Evolutionary conservation across 2,888 invertebrate genomes (phyloP), one percentile per base, ranked within the genome.

Genomic region (Pedicia rivosa): DNA sequence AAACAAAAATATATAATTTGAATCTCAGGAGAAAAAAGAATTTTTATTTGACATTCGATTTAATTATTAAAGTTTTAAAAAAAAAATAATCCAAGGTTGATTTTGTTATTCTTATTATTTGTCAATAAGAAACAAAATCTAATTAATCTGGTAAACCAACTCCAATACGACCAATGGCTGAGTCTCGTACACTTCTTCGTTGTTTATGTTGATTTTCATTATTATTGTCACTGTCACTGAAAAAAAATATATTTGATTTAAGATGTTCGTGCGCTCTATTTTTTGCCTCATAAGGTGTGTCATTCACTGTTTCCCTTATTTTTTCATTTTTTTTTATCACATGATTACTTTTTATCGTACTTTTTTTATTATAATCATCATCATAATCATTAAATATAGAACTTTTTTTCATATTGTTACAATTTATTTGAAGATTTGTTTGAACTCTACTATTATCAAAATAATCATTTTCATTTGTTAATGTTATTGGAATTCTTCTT

Each of bases 161-260:
- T 17, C 43, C 42, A n/a, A 44, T 43, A 33, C 44, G 41, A 14
- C 25, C 26, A 22, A 42, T 44, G 24, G 45, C 45, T 29, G 43
- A 44, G 19, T 41, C 43, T 10, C 45, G 40, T 16, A 44, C 42
- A 20, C 40, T 42, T 19, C 42, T 42, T 9, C 40, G 40, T 12
- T 33, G 39, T 26, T 33, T 14, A 13, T 28, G 28, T 9, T 19
- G 14, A 25, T 13, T 15, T 25, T 19, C 27, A 24, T 38, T 35
- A 39, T 39, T 33, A 28, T 40, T 41, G 35, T 37, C 27, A 25
- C 39, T 39, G 19, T 39, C 38, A 25, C 39, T 39, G 19, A 37
- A 38, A n/a, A 38, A 39, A 17, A 39, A 40, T 15, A 44, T 43
- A 35, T 38, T 44, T 34, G 44, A 43, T 37, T 38, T 32, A 8